Conservation (phyloP, 2,888 invertebrate species). For the Protonemura montana region DNA sequence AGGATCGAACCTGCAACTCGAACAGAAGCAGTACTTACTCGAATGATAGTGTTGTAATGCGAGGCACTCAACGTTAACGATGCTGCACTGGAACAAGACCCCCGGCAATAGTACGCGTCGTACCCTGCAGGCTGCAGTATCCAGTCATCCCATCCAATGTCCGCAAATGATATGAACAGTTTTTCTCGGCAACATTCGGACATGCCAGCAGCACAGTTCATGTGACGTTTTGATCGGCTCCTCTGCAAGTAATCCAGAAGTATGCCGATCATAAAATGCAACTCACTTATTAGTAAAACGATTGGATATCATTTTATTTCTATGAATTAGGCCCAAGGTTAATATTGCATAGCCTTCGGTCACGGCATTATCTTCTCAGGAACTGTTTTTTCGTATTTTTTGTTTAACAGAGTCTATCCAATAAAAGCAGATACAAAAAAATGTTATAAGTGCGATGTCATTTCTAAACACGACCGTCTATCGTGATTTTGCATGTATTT, state of each 20-base stretch:
- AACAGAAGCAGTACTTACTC: conserved; percentile 67
- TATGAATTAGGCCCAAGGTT: conserved; percentile 10
- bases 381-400: neutral
- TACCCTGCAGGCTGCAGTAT: conserved; percentile 83
- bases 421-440: neutral
- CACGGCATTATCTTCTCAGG: neutral
- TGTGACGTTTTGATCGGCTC: conserved; percentile 66
- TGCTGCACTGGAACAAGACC: conserved; percentile 77
- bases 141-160: conserved; percentile 90
- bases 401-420: neutral
- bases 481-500: too few relatives aligned
- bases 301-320: neutral
- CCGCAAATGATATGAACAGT: conserved; percentile 81
- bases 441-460: neutral
- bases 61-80: conserved; percentile 71
- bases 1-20: too few relatives aligned
- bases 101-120: conserved; percentile 87
- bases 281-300: neutral
- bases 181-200: conserved; percentile 85
- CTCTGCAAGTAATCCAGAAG: conserved; percentile 56
- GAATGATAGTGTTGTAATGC: conserved; percentile 76
- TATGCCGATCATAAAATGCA: conserved; percentile 19
- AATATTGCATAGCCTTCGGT: conserved; percentile 14
- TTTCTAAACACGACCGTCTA: neutral
- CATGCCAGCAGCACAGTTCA: conserved; percentile 73